Evolutionary conservation across 2,113 vertebrate species (phyloP).

Genomic region (Columba janthina): DNA sequence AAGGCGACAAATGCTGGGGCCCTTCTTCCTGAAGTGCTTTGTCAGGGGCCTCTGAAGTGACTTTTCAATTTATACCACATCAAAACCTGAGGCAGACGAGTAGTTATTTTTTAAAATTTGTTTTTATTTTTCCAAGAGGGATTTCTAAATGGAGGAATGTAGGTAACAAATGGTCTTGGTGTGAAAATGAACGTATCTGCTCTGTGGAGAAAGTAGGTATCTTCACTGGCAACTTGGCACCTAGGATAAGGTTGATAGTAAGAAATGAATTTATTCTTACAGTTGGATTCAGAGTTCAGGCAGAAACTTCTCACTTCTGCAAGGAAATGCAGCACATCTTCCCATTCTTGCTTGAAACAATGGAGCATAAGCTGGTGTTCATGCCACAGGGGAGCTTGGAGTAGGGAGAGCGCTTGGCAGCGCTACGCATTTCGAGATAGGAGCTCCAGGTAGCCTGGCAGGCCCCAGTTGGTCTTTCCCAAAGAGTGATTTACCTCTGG

Average conservation of each 20-base stretch:
- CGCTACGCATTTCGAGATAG: accelerated
- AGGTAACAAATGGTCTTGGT: not conserved
- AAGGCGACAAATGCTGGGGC: slow-evolving; percentile 35
- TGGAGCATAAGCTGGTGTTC: not conserved
- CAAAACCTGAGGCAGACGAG: not conserved
- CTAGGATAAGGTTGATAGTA: not conserved
- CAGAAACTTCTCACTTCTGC: not conserved
- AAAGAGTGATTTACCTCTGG: not conserved
- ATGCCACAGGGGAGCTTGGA: not conserved
- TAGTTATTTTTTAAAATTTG: not conserved
- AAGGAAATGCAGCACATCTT: not conserved
- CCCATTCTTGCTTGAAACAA: not conserved
- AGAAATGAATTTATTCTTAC: not conserved
- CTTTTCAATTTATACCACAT: not conserved
- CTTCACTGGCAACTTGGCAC: not conserved
- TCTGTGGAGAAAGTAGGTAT: not conserved
- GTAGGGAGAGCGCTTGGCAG: not conserved
- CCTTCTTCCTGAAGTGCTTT: slow-evolving; percentile 31
- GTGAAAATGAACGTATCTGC: not conserved
- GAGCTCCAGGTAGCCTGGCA: not conserved
- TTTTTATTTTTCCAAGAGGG: not conserved
- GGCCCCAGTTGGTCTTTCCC: not conserved
- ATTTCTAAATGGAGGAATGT: not conserved
- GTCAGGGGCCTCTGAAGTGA: not conserved
- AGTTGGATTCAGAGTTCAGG: not conserved